Percentiles rank a stretch among this genome's conserved stretches.
phyloP scores from a whole-genome alignment of 2,888 invertebrate species.

The Drymonia ruficornis region DNA sequence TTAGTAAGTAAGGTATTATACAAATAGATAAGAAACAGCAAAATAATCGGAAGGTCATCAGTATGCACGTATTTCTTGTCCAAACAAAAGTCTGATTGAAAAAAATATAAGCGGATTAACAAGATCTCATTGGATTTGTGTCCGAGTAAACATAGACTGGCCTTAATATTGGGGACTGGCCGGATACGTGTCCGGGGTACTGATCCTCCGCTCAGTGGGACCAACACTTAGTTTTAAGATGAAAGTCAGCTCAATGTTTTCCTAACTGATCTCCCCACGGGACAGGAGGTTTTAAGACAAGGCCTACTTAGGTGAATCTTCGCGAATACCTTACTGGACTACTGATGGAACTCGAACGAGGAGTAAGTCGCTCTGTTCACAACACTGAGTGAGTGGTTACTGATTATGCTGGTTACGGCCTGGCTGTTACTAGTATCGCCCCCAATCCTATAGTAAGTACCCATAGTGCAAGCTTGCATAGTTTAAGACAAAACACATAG shows the following conservation, averaged over 20 bases:
- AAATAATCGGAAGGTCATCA: background rate
- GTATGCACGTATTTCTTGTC: background rate
- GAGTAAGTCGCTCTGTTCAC: too few species aligned
- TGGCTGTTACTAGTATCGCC: too few species aligned
- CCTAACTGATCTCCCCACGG: background rate
- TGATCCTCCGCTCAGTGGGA: constrained; percentile 15
- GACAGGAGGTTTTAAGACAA: background rate
- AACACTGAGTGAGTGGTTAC: too few species aligned
- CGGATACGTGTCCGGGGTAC: constrained; percentile 5
- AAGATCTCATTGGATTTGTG: constrained; percentile 22
- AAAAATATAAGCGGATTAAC: constrained; percentile 29
- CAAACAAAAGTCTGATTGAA: constrained; percentile 16
- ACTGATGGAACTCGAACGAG: too few species aligned
- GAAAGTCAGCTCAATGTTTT: background rate
- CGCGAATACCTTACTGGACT: too few species aligned
- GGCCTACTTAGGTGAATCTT: background rate
- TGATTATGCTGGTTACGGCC: too few species aligned
- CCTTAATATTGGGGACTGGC: constrained; percentile 17
- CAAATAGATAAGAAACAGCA: too few species aligned
- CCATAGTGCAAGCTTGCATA: too few species aligned
- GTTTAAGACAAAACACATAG: too few species aligned
- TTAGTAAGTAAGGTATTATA: too few species aligned
- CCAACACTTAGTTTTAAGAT: constrained; percentile 1
- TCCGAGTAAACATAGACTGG: constrained; percentile 9
- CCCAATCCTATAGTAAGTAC: too few species aligned